A percentile compares a stretch with the other conserved stretches of the same genome.
These are phyloP conservation scores for Ispidina lecontei DNA, from an alignment of 2,797 vertebrate species.

Conservation along the genomic window DNA sequence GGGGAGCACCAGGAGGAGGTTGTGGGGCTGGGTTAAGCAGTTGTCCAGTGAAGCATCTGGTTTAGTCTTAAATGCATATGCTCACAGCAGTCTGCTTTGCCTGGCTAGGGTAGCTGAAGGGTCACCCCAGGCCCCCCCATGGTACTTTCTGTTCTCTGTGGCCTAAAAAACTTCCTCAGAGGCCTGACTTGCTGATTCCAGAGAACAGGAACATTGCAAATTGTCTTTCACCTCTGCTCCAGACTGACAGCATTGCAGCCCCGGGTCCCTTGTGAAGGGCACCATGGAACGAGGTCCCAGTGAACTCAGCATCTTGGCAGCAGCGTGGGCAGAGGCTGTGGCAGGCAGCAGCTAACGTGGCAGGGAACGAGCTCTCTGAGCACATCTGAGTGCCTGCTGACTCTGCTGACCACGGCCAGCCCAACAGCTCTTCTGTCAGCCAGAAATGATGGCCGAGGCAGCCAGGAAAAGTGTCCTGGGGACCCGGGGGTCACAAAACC, in stretches of 20 bases:
- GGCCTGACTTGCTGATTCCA: neutral
- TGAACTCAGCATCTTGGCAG: rapidly evolving
- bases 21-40: neutral
- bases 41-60: neutral
- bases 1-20: neutral
- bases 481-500: neutral
- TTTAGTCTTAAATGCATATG: neutral
- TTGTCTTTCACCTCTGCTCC: neutral
- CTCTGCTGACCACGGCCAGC: neutral
- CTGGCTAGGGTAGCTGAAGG: rapidly evolving
- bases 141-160: neutral
- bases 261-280: neutral
- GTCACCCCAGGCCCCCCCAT: neutral
- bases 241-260: neutral
- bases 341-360: rapidly evolving
- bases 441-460: neutral
- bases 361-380: neutral
- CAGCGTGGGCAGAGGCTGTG: neutral
- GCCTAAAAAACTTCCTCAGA: neutral
- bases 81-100: neutral
- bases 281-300: rapidly evolving
- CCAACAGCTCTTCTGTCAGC: neutral
- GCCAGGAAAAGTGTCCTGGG: neutral
- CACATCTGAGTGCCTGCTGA: rapidly evolving
- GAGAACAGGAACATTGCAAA: neutral